A percentile compares a stretch with the other conserved stretches of the same genome.
These are phyloP conservation scores for Stigmatopora nigra DNA, from an alignment of 2,113 vertebrate species.

Conservation along the genomic window DNA sequence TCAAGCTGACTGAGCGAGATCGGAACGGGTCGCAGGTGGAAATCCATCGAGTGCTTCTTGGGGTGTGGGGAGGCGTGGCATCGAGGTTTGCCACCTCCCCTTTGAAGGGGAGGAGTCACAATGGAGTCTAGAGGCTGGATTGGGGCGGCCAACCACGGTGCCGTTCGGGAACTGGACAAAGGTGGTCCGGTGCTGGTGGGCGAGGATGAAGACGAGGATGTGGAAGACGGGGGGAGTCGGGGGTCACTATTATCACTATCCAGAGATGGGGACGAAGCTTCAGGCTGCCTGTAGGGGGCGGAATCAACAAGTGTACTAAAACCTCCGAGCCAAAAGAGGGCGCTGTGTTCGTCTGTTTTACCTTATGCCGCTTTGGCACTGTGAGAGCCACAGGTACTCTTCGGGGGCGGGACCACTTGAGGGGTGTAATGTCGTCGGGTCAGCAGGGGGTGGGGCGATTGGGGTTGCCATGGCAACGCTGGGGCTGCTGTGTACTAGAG, in stretches of 20 bases:
- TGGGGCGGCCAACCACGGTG: constrained; percentile 25
- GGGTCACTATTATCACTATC: constrained; percentile 47
- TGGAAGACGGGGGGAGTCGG: constrained; percentile 26
- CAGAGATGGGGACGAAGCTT: constrained; percentile 44
- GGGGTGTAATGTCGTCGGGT: constrained; percentile 24
- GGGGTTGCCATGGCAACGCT: constrained; percentile 3
- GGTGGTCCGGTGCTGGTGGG: constrained; percentile 36
- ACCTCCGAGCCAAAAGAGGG: not conserved
- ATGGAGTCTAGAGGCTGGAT: constrained; percentile 41
- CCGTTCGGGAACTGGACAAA: constrained; percentile 11
- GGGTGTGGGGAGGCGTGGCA: constrained; percentile 59
- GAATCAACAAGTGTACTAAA: not conserved
- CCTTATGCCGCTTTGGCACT: constrained; percentile 57
- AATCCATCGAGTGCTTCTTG: constrained; percentile 59
- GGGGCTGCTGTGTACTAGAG: constrained; percentile 16
- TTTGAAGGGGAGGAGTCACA: constrained; percentile 23
- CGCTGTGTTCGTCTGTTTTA: constrained; percentile 7
- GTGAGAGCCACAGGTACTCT: constrained; percentile 54
- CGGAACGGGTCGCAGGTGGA: constrained; percentile 42
- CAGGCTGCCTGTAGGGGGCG: constrained; percentile 33
- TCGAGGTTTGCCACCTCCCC: constrained; percentile 8
- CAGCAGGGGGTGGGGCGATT: constrained; percentile 35
- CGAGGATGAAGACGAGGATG: constrained; percentile 51
- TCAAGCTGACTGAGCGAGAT: no score
- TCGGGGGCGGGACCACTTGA: constrained; percentile 15